Evolutionary conservation across 2,888 invertebrate species (phyloP).

Genomic region (Lymantria dispar): DNA sequence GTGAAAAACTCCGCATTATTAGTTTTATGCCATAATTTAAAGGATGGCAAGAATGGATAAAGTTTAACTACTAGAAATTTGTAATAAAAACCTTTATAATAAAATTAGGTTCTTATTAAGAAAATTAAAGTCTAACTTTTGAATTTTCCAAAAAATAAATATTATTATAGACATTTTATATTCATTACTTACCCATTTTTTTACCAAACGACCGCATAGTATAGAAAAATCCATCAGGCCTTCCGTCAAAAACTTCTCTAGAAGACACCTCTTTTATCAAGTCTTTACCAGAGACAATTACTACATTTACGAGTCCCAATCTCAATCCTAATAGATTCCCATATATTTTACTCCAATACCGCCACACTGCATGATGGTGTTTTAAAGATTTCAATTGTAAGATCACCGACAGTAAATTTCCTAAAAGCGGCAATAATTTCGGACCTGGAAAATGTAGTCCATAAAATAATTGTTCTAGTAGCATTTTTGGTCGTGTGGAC

Average conservation of each 20-base stretch:
- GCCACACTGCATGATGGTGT: constrained; percentile 83
- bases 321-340: constrained; percentile 86
- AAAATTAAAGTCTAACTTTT: too few relatives aligned
- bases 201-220: constrained; percentile 86
- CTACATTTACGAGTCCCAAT: constrained; percentile 83
- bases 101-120: too few relatives aligned
- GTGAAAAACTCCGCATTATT: too few relatives aligned
- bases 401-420: constrained; percentile 60
- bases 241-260: constrained; percentile 86
- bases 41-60: too few relatives aligned
- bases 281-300: constrained; percentile 84
- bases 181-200: constrained; percentile 79
- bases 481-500: not conserved
- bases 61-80: too few relatives aligned
- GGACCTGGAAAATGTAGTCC: constrained; percentile 55
- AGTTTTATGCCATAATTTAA: too few relatives aligned
- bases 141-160: too few relatives aligned
- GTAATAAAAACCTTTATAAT: too few relatives aligned
- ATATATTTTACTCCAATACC: constrained; percentile 79
- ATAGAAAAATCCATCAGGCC: constrained; percentile 88
- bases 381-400: constrained; percentile 49
- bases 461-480: not conserved
- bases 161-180: too few relatives aligned
- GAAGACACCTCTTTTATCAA: constrained; percentile 84
- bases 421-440: constrained; percentile 54